Conservation (phyloP, 2,113 vertebrate species). For the Apodemus speciosus region DNA sequence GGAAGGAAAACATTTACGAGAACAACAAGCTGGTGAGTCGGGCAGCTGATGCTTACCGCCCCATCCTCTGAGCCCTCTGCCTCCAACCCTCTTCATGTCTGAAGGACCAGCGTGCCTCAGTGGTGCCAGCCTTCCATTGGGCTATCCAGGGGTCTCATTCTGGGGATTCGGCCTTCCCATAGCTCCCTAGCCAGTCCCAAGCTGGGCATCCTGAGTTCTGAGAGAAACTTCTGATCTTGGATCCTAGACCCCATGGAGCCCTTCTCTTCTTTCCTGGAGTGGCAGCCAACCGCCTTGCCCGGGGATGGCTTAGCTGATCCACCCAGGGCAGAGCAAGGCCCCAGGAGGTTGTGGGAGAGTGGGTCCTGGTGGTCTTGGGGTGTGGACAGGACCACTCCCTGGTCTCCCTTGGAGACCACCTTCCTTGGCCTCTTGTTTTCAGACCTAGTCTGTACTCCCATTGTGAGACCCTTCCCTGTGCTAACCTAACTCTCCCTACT, state of each 20-base stretch:
- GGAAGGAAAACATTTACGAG: slow-evolving; percentile 94
- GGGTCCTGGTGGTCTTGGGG: no score
- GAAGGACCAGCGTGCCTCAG: not conserved
- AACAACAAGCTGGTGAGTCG: slow-evolving; percentile 96
- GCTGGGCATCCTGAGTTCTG: not conserved
- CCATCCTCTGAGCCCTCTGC: not conserved
- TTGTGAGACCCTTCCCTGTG: not conserved
- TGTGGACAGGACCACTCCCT: not conserved
- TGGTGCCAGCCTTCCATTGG: not conserved
- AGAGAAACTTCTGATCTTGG: no score
- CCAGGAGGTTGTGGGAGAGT: not conserved
- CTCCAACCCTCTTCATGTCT: rapidly evolving
- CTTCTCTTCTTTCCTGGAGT: not conserved
- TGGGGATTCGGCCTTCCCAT: rapidly evolving
- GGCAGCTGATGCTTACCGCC: not conserved
- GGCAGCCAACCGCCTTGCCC: not conserved
- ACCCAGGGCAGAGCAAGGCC: not conserved
- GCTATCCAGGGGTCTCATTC: not conserved
- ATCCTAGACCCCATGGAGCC: no score
- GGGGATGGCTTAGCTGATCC: no score
- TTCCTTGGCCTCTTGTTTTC: not conserved
- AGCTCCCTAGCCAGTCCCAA: rapidly evolving
- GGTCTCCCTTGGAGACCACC: not conserved
- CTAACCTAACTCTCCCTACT: not conserved
- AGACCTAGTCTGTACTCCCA: not conserved